Conservation (phyloP, 2,888 invertebrate genomes). For the Sclerodermus sp. region DNA sequence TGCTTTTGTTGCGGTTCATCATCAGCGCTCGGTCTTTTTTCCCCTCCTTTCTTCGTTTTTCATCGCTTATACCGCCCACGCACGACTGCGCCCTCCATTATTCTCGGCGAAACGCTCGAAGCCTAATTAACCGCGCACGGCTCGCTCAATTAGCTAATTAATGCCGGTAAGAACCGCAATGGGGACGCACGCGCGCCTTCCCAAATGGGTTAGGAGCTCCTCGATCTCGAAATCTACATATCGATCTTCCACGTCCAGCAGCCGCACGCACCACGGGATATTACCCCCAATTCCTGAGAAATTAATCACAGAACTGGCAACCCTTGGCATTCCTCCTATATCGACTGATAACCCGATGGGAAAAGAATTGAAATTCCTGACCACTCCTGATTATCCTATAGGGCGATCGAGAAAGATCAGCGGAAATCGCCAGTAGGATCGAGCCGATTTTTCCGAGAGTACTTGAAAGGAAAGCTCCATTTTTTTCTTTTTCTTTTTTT, state of each 20-base stretch:
- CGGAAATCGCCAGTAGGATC: no score
- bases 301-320: no score
- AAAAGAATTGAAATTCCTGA: background rate
- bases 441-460: no score
- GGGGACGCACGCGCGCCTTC: constrained; percentile 7
- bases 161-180: constrained; percentile 23
- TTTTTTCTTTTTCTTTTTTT: no score
- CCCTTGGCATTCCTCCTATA: no score
- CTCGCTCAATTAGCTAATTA: constrained; percentile 43
- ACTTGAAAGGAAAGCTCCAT: no score
- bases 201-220: constrained; percentile 24
- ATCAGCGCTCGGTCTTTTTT: background rate
- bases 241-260: no score
- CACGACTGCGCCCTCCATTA: constrained; percentile 19
- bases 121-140: constrained; percentile 30
- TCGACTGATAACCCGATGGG: no score
- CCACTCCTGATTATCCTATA: no score
- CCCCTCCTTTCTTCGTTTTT: constrained; percentile 11
- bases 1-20: background rate
- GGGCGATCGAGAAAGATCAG: no score
- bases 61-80: constrained; percentile 10
- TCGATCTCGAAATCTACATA: background rate
- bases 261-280: no score
- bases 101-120: constrained; percentile 17
- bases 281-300: no score